Percentiles rank a stretch among this genome's conserved stretches.
These are phyloP conservation scores for Dermolepida albohirtum DNA, from an alignment of 2,888 invertebrate genomes.

Conservation along the genomic window DNA sequence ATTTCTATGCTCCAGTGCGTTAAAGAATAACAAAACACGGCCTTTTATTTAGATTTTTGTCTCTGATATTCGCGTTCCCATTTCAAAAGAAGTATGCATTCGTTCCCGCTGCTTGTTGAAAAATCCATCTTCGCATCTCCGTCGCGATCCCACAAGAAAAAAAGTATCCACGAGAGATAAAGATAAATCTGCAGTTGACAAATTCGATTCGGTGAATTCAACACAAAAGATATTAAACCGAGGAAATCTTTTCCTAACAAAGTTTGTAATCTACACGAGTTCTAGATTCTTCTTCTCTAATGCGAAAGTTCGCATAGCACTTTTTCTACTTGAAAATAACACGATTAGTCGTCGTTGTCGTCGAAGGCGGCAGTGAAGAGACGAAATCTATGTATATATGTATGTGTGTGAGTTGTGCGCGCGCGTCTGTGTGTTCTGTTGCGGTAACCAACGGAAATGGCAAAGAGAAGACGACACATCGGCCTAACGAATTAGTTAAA, in stretches of 20 bases:
- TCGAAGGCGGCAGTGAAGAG: not conserved
- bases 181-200: constrained; percentile 38
- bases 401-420: too few relatives aligned
- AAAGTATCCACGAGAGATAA: constrained; percentile 30
- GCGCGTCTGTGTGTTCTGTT: too few relatives aligned
- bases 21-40: too few relatives aligned
- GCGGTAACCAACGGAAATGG: too few relatives aligned
- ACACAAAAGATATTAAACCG: constrained; percentile 36
- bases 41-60: not conserved
- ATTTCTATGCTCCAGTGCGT: too few relatives aligned
- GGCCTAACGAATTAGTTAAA: constrained; percentile 38
- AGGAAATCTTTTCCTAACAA: constrained; percentile 35
- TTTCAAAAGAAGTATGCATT: not conserved
- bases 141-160: constrained; percentile 2
- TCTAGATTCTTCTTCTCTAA: constrained; percentile 22
- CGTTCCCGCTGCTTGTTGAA: constrained; percentile 9
- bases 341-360: constrained; percentile 13
- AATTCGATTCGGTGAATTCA: constrained; percentile 36
- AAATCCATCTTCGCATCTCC: constrained; percentile 17
- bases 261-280: constrained; percentile 38
- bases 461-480: constrained; percentile 12
- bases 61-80: not conserved
- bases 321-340: constrained; percentile 26
- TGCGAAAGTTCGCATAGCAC: constrained; percentile 28
- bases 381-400: too few relatives aligned